Evolutionary conservation across 2,888 invertebrate genomes (phyloP).

Genomic region (Amphiduros pacificus): DNA sequence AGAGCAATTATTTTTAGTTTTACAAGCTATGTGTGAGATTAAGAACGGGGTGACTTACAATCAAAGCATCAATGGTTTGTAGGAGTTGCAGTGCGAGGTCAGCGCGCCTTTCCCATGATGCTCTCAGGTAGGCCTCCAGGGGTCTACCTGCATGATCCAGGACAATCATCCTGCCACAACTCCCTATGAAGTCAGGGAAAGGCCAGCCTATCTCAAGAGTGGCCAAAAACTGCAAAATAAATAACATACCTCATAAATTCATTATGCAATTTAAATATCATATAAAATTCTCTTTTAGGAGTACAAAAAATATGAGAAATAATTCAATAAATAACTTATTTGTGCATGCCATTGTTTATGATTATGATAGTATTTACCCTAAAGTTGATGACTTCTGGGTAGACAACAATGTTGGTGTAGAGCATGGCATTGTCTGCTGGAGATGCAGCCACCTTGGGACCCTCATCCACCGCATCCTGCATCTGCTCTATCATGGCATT

Average conservation of each 20-base stretch:
- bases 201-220: not conserved
- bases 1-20: no score
- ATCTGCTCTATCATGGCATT: constrained; percentile 1
- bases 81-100: constrained; percentile 10
- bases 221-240: not conserved
- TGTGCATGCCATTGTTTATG: no score
- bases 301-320: no score
- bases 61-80: constrained; percentile 7
- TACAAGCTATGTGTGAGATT: no score
- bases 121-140: constrained; percentile 5
- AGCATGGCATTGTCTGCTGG: constrained; percentile 10
- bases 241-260: not conserved
- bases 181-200: constrained; percentile 5
- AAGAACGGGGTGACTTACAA: constrained; percentile 8
- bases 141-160: constrained; percentile 12
- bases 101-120: constrained; percentile 1
- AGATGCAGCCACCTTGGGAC: not conserved
- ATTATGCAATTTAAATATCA: not conserved
- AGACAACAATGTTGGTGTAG: constrained; percentile 18
- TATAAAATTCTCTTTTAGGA: no score
- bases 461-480: not conserved
- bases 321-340: no score
- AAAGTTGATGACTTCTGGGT: constrained; percentile 17
- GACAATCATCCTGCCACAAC: constrained; percentile 8
- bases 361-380: constrained; percentile 3